Base-by-base conservation (phyloP, 2,888 invertebrate species). In the Plutella xylostella region DNA sequence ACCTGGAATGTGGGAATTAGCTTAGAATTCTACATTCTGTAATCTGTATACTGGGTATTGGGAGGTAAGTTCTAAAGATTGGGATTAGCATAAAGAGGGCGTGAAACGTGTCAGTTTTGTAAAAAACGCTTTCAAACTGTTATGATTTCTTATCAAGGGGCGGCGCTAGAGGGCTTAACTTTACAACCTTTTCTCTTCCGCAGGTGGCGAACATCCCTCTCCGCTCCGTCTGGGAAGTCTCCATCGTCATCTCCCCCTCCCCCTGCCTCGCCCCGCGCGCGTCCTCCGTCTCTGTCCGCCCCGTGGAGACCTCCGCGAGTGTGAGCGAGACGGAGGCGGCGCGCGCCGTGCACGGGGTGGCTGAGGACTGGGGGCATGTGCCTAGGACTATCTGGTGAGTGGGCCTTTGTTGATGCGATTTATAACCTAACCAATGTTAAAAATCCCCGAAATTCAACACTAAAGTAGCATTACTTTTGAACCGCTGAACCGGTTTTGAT, bases 181-280 rank as follows among this genome's bases (percentile, higher is more conserved):
- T 21, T 19, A 3, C 5, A 11, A 17, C 20, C 19, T 18, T 37
- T 37, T 4, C 2, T 37, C 3, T 2, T 34, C 28, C 37, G 4
- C 54, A 80, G 80, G 80, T 80, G 44, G 82, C 77, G 19, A 80
- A 78, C 56, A 54, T 75, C 14, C 64, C 68, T 0, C 63, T 76
- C 1, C 74, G 76, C 1, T 64, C 69, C 0, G 75, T 80, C 14
- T 80, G 77, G 78, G 72, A 77, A 54, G 69, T 80, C 51, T 50
- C 53, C 1, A 53, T 78, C n/a, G 19, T 41, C 30, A 9, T 30
- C 1, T 5, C 25, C 15, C 9, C 17, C 2, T 18, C 41, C 4
- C 12, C 6, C 30, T 9, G 11, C 28, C 18, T 9, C n/a, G 11
- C 17, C n/a, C 17, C 18, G 41, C 30, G 12, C 58, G 63, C 42